phyloP scores from a whole-genome alignment of 35 echinoderm and acorn worm species.

The Ophiothrix spiculata region DNA sequence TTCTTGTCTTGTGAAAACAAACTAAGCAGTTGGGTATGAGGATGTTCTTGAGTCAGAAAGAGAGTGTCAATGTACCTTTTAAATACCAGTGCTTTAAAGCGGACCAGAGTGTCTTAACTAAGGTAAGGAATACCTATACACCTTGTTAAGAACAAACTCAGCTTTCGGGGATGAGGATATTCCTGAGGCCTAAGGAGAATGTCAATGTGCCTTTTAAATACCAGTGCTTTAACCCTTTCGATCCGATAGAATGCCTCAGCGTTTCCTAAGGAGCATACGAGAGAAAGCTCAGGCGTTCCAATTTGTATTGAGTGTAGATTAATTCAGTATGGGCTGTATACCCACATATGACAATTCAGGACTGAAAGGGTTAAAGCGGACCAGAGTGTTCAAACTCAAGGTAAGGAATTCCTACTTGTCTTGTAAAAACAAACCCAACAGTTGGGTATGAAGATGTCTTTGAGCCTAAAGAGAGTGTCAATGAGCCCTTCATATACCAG shows the following conservation, averaged over 20 bases:
- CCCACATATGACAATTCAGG: no score
- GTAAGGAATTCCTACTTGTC: no score
- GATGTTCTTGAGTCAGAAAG: constrained; percentile 84
- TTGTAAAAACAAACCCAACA: constrained; percentile 6
- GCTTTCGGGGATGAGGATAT: constrained; percentile 56
- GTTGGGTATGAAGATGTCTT: constrained; percentile 67
- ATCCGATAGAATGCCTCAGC: no score
- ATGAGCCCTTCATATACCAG: constrained; percentile 91
- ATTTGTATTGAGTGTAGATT: no score
- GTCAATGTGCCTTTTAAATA: constrained; percentile 94
- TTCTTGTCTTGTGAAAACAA: no score
- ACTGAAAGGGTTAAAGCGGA: no score
- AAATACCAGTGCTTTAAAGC: constrained; percentile 92
- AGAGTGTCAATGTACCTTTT: constrained; percentile 83
- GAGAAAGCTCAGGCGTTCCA: no score
- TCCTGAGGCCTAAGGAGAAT: constrained; percentile 82
- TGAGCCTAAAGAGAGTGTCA: constrained; percentile 83
- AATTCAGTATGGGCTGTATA: no score
- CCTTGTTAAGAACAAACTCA: constrained; percentile 15
- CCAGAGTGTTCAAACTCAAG: constrained; percentile 69
- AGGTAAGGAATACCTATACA: constrained; percentile 69
- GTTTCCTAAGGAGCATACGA: no score
- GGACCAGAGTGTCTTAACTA: constrained; percentile 57
- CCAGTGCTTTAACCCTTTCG: constrained; percentile 89
- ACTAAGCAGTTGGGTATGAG: constrained; percentile 40